phyloP scores from a whole-genome alignment of 2,113 vertebrate genomes.

The Apteryx owenii region DNA sequence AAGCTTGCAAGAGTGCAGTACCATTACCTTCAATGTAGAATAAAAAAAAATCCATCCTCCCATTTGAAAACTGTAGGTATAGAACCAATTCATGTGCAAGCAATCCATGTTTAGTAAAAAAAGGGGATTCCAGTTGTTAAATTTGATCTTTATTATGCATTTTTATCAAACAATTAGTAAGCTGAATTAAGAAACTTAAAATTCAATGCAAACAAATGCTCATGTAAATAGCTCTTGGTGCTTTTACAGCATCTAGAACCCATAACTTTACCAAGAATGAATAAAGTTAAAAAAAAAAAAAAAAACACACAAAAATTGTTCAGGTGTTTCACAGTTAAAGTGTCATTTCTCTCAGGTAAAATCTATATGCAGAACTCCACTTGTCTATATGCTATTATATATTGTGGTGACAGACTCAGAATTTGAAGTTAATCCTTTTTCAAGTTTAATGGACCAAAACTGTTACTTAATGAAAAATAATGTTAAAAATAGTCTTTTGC shows the following conservation, averaged over 20 bases:
- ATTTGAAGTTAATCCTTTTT: background rate
- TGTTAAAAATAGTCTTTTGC: background rate
- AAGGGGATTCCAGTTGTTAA: rapidly evolving
- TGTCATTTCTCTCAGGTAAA: background rate
- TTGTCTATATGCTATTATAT: background rate
- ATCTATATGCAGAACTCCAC: background rate
- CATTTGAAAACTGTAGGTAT: background rate
- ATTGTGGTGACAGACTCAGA: background rate
- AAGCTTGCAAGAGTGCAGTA: background rate
- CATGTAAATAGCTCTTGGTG: background rate
- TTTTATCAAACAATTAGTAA: background rate
- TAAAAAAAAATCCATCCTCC: background rate
- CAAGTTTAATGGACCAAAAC: background rate
- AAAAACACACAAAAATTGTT: no score
- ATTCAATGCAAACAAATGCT: background rate
- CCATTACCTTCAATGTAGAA: rapidly evolving
- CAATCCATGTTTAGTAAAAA: background rate
- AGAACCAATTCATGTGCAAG: background rate
- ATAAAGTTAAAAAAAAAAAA: background rate
- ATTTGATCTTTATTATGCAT: background rate
- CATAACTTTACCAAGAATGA: background rate
- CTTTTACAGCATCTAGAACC: background rate
- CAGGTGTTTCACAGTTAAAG: background rate
- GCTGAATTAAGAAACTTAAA: background rate
- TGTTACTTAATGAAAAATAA: background rate